phyloP scores from a whole-genome alignment of 1,140 invertebrate genomes.

The Cylas formicarius region DNA sequence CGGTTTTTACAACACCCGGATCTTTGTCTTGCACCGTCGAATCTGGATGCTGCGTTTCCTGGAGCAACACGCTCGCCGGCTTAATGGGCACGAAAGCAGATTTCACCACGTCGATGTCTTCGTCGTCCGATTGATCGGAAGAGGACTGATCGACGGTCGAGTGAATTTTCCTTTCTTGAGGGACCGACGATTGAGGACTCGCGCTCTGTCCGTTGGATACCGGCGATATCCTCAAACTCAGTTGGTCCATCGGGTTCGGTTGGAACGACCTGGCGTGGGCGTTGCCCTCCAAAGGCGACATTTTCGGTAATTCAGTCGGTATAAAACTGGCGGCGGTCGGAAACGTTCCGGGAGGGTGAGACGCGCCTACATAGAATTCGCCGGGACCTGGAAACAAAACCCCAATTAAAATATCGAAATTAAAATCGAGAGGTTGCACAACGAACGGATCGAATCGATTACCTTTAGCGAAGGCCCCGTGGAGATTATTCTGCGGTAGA shows the following conservation, averaged over 20 bases:
- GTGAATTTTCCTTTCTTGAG: constrained; percentile 45
- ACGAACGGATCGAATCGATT: constrained; percentile 29
- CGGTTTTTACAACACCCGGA: constrained; percentile 40
- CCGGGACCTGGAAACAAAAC: constrained; percentile 22
- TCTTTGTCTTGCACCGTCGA: constrained; percentile 50
- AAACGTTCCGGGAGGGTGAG: constrained; percentile 44
- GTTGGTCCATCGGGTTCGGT: constrained; percentile 30
- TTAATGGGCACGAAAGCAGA: constrained; percentile 61
- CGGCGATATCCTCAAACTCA: constrained; percentile 29
- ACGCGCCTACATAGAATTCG: constrained; percentile 43
- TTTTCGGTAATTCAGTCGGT: constrained; percentile 19
- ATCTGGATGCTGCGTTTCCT: constrained; percentile 48
- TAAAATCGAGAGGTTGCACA: too few species aligned
- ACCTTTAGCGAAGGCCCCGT: constrained; percentile 52
- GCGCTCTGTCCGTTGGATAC: constrained; percentile 27
- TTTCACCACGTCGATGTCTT: constrained; percentile 65
- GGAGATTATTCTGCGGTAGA: constrained; percentile 42
- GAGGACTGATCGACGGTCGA: constrained; percentile 52
- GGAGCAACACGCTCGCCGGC: constrained; percentile 42
- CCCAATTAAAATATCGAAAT: constrained; percentile 20
- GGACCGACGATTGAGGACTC: constrained; percentile 24
- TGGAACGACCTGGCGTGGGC: constrained; percentile 15
- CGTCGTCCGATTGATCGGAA: constrained; percentile 54
- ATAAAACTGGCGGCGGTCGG: constrained; percentile 27
- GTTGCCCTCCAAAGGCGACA: constrained; percentile 19